phyloP scores from a whole-genome alignment of 2,888 invertebrate genomes.

The Callosobruchus maculatus region DNA sequence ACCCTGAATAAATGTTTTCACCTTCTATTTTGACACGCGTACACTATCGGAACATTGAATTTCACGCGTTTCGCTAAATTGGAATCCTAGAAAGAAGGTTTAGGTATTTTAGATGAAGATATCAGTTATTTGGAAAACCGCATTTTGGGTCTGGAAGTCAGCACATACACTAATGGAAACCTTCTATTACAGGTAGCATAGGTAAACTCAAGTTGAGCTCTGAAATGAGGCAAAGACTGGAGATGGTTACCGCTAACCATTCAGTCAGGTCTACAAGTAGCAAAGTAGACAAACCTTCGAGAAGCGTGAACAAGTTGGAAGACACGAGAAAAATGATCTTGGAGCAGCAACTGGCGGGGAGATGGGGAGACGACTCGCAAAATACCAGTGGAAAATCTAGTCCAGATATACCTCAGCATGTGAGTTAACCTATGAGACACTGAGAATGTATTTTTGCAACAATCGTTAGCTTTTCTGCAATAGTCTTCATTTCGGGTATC shows the following conservation, averaged over 20 bases:
- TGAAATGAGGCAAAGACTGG: constrained; percentile 86
- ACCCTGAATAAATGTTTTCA: too few relatives aligned
- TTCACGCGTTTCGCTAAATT: too few relatives aligned
- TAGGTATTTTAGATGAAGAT: too few relatives aligned
- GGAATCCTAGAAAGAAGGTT: too few relatives aligned
- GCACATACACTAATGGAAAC: neutral
- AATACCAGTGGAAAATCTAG: constrained; percentile 45
- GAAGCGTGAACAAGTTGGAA: constrained; percentile 76
- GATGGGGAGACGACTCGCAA: constrained; percentile 59
- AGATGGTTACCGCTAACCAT: constrained; percentile 85
- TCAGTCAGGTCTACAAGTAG: constrained; percentile 76
- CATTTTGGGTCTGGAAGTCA: too few relatives aligned
- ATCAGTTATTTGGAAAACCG: too few relatives aligned
- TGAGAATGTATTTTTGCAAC: too few relatives aligned
- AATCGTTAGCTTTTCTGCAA: too few relatives aligned
- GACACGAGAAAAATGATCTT: constrained; percentile 81
- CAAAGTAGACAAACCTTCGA: constrained; percentile 63
- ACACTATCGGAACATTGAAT: too few relatives aligned
- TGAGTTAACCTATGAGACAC: constrained; percentile 17
- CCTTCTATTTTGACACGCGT: too few relatives aligned
- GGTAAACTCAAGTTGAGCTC: constrained; percentile 87
- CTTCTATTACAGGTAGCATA: constrained; percentile 62
- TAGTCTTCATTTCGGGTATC: too few relatives aligned
- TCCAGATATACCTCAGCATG: constrained; percentile 39
- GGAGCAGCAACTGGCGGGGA: constrained; percentile 76